Evolutionary conservation across 64 coral and sea anemone species (phyloP).

Genomic region (Astreopora myriophthalma): DNA sequence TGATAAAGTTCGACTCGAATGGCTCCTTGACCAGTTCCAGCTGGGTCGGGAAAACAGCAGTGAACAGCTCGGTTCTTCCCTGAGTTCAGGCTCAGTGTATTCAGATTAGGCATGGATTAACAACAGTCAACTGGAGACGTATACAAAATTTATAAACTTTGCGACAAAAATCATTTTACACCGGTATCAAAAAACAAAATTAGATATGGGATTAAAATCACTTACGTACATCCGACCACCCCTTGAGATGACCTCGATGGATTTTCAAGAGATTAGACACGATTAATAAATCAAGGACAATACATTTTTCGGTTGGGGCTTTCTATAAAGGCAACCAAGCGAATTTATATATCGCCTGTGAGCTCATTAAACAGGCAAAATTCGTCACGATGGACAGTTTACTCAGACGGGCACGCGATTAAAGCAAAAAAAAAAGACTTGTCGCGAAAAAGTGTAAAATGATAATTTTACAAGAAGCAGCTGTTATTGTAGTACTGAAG

Average conservation of each 20-base stretch:
- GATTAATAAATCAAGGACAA: no score
- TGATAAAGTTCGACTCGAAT: slow-evolving; percentile 85
- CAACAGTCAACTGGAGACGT: neutral
- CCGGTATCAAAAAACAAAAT: neutral
- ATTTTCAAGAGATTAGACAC: no score
- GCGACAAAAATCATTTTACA: neutral
- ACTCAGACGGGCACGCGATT: no score
- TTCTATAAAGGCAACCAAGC: no score
- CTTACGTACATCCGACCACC: no score
- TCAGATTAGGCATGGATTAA: slow-evolving; percentile 2
- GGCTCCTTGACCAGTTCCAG: slow-evolving; percentile 84
- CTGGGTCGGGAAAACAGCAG: neutral
- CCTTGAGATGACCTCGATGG: no score
- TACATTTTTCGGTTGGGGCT: no score
- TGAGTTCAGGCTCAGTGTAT: slow-evolving; percentile 13
- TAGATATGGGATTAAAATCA: no score
- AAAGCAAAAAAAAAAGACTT: neutral
- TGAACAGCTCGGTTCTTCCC: neutral
- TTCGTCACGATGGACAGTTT: no score
- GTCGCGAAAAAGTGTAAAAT: neutral
- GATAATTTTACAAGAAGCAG: neutral
- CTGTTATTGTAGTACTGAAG: neutral
- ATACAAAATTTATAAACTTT: neutral
- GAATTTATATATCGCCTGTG: no score
- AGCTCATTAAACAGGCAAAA: no score